Percentiles rank a stretch among this genome's conserved stretches.
Evolutionary conservation across 2,888 invertebrate genomes (phyloP).

Genomic region (Gerris lacustris): DNA sequence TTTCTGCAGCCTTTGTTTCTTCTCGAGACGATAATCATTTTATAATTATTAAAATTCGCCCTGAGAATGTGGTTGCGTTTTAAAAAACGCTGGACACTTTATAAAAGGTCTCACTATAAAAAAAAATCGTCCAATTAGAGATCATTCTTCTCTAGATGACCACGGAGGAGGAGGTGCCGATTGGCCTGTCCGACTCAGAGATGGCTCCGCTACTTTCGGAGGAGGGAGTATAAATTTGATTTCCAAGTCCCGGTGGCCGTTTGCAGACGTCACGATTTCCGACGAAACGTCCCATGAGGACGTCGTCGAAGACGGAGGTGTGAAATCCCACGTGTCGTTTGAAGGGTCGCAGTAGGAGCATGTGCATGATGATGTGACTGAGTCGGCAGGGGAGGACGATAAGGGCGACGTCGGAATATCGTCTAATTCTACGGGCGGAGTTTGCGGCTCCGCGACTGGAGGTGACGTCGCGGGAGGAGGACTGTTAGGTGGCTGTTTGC

Average conservation of each 20-base stretch:
- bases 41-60: too few relatives aligned
- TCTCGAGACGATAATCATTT: too few relatives aligned
- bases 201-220: conserved; percentile 36
- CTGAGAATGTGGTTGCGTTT: too few relatives aligned
- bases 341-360: conserved; percentile 65
- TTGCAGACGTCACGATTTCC: conserved; percentile 62
- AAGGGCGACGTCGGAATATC: background rate
- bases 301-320: conserved; percentile 39
- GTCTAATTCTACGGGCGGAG: background rate
- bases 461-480: conserved; percentile 21
- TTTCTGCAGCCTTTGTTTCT: background rate
- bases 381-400: conserved; percentile 21
- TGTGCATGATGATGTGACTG: conserved; percentile 45
- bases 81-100: too few relatives aligned
- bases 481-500: conserved; percentile 48
- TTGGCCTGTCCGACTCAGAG: background rate
- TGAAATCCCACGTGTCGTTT: conserved; percentile 59
- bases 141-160: conserved; percentile 15
- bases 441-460: conserved; percentile 25
- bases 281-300: conserved; percentile 49
- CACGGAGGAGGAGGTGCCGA: conserved; percentile 16
- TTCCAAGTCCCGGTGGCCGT: conserved; percentile 64
- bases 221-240: conserved; percentile 60
- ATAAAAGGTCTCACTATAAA: background rate
- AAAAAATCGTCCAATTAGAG: background rate